phyloP scores from a whole-genome alignment of 2,113 vertebrate genomes.

The Thomomys bottae region DNA sequence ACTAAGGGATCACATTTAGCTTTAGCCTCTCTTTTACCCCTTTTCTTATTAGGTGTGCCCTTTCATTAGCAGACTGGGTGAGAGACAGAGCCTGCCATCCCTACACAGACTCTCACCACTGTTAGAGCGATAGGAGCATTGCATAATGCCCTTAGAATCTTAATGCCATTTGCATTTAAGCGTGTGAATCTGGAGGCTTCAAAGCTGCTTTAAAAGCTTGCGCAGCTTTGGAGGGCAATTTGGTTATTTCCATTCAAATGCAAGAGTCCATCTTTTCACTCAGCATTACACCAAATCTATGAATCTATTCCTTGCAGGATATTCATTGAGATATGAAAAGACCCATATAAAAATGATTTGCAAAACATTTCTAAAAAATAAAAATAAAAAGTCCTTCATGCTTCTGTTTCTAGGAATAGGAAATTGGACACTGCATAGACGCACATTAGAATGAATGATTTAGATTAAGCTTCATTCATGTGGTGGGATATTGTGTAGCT shows the following conservation, averaged over 20 bases:
- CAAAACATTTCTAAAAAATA: neutral
- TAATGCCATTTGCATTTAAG: neutral
- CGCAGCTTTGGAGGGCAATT: neutral
- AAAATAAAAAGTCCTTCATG: neutral
- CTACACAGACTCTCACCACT: neutral
- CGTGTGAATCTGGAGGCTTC: neutral
- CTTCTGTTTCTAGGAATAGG: neutral
- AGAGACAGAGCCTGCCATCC: neutral
- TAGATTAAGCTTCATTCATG: neutral
- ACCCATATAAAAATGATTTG: neutral
- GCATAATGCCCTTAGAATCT: neutral
- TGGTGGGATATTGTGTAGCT: neutral
- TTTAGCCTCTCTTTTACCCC: constrained; percentile 18
- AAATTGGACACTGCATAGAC: neutral
- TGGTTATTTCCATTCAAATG: neutral
- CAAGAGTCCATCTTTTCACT: neutral
- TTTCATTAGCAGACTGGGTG: neutral
- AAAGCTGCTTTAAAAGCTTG: neutral
- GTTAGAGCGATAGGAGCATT: neutral
- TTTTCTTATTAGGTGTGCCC: constrained; percentile 3
- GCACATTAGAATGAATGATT: neutral
- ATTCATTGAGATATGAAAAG: neutral
- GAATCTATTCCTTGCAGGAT: neutral
- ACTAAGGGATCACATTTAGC: neutral
- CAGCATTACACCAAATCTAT: neutral